phyloP scores from a whole-genome alignment of 2,113 vertebrate genomes.

The Bufo bufo region DNA sequence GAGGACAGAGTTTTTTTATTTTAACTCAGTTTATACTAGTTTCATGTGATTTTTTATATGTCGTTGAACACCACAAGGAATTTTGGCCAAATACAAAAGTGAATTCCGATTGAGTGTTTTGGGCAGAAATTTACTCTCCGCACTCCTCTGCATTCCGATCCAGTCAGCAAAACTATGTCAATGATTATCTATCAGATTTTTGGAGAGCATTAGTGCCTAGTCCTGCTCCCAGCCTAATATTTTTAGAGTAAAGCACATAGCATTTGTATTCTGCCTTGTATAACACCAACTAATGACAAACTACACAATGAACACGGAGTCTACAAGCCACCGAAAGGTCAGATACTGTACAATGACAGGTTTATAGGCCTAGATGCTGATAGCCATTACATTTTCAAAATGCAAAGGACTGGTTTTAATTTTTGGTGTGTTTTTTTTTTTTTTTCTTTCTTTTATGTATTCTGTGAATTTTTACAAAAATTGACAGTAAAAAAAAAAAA shows the following conservation, averaged over 20 bases:
- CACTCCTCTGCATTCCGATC: neutral
- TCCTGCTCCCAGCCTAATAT: neutral
- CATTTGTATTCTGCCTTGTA: conserved; percentile 37
- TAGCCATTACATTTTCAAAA: conserved; percentile 28
- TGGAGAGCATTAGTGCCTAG: too few relatives aligned
- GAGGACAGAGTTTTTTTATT: neutral
- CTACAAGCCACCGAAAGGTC: conserved; percentile 21
- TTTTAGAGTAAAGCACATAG: neutral
- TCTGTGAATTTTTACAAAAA: too few relatives aligned
- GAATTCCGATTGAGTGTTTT: neutral
- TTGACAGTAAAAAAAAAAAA: too few relatives aligned
- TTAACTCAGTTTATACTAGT: neutral
- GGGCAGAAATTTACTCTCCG: neutral
- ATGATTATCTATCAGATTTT: neutral
- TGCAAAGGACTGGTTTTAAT: neutral
- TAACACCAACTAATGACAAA: conserved; percentile 22
- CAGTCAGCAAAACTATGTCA: neutral
- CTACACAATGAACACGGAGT: neutral
- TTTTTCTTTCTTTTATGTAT: neutral
- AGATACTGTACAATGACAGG: neutral
- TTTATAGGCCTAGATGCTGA: neutral
- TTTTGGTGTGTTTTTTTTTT: neutral
- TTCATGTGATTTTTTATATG: neutral
- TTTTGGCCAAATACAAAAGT: neutral
- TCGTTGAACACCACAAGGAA: neutral